Evolutionary conservation across 2,113 vertebrate species (phyloP).

Genomic region (Tinamus guttatus): DNA sequence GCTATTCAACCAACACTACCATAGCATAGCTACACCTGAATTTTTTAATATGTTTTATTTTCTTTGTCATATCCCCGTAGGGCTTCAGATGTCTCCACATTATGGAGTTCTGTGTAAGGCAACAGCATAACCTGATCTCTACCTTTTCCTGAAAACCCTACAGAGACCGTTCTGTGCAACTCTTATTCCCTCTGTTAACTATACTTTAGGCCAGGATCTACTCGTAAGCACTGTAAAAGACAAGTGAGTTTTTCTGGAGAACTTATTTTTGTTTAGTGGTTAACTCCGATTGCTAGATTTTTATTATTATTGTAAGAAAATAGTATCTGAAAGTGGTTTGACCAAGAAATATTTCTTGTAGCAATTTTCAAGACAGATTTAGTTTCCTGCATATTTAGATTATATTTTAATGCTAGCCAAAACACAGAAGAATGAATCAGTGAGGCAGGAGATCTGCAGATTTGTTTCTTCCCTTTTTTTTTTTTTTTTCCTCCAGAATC

Average conservation of each 20-base stretch:
- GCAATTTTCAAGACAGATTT: background rate
- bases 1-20: background rate
- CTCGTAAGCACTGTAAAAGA: background rate
- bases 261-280: background rate
- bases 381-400: background rate
- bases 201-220: background rate
- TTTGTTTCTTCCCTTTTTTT: background rate
- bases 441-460: background rate
- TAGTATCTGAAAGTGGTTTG: background rate
- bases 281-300: background rate
- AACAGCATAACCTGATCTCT: background rate
- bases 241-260: background rate
- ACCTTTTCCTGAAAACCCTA: background rate
- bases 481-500: background rate
- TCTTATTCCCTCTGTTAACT: background rate
- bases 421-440: background rate
- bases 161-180: background rate
- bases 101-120: fast-evolving
- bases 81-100: background rate
- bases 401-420: background rate
- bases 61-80: background rate
- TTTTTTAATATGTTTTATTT: background rate
- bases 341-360: background rate
- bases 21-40: background rate
- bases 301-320: background rate